Conservation (phyloP, 2,113 vertebrate species). For the Beaufortia kweichowensis region DNA sequence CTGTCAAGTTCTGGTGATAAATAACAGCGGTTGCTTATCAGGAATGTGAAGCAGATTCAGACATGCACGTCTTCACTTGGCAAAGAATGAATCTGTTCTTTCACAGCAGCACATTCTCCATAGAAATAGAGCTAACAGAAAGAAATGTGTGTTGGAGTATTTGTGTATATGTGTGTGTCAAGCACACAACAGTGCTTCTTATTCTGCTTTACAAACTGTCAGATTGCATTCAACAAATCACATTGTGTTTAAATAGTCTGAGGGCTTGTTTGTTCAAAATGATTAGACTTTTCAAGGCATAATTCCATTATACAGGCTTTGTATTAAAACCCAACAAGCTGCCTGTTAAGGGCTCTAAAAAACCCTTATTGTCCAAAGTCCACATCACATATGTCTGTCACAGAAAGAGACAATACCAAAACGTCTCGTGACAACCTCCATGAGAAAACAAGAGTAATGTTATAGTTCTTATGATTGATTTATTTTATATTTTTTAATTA, state of each 20-base stretch:
- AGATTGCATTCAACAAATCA: background rate
- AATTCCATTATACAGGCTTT: background rate
- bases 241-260: background rate
- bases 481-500: too few species aligned
- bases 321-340: background rate
- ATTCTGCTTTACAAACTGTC: slow-evolving; percentile 6
- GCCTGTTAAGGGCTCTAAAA: background rate
- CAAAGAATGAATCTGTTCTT: slow-evolving; percentile 37
- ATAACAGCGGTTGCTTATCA: background rate
- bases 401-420: too few species aligned
- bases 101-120: slow-evolving; percentile 28
- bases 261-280: background rate
- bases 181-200: background rate
- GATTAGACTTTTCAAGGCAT: too few species aligned
- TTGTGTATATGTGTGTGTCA: background rate
- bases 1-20: too few species aligned
- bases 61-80: slow-evolving; percentile 15
- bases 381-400: too few species aligned
- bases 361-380: too few species aligned
- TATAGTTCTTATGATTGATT: too few species aligned
- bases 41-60: slow-evolving; percentile 1
- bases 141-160: slow-evolving; percentile 21
- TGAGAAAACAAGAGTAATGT: too few species aligned
- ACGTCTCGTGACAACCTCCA: too few species aligned
- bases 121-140: background rate